phyloP scores from a whole-genome alignment of 2,888 invertebrate species.

The Heliconius cydno region DNA sequence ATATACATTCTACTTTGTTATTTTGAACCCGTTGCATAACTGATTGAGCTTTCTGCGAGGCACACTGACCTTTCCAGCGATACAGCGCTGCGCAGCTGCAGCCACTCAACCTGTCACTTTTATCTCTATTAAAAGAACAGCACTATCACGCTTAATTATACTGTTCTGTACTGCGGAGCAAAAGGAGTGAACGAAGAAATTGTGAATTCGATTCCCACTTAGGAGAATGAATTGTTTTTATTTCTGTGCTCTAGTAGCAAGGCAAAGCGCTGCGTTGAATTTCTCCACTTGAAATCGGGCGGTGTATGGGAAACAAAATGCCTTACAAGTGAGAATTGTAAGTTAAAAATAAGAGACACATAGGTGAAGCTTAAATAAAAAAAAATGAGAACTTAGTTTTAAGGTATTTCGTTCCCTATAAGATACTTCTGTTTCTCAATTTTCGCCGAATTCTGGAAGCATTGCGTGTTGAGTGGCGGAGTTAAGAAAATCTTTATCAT shows the following conservation, averaged over 20 bases:
- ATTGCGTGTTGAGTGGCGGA: background rate
- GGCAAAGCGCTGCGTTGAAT: background rate
- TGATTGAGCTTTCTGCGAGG: constrained; percentile 36
- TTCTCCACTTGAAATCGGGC: background rate
- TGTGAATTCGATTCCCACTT: background rate
- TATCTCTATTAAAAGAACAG: constrained; percentile 11
- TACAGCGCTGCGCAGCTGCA: constrained; percentile 19
- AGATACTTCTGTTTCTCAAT: background rate
- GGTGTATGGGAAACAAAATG: background rate
- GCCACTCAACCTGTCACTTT: constrained; percentile 15
- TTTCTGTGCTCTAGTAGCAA: background rate
- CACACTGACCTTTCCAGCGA: constrained; percentile 23
- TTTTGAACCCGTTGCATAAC: constrained; percentile 6
- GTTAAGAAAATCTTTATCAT: background rate
- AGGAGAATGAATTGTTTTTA: background rate
- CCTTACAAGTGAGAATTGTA: background rate
- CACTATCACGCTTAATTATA: background rate
- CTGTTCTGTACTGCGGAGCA: background rate
- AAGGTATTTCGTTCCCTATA: background rate
- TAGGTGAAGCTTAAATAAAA: background rate
- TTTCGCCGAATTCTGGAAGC: background rate
- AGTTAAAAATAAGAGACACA: too few relatives aligned
- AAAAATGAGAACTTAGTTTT: background rate
- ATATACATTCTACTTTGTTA: background rate
- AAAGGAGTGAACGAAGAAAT: background rate